Percentiles rank a stretch among this genome's conserved stretches.
These are phyloP conservation scores for Xiphorhynchus elegans DNA, from an alignment of 2,113 vertebrate species.

Conservation along the genomic window DNA sequence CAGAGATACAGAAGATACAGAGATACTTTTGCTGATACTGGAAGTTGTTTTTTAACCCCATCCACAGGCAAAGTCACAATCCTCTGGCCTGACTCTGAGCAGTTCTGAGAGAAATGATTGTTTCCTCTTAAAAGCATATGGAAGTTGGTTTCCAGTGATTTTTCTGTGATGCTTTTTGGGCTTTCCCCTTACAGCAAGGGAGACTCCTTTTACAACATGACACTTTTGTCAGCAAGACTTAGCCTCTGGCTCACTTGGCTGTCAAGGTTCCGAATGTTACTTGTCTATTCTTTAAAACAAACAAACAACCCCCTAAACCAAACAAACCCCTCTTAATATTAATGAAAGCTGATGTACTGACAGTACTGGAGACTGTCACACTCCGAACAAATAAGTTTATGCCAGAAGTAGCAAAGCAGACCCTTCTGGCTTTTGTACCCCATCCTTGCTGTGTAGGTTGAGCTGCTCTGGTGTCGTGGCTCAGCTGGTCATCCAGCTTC, in stretches of 20 bases:
- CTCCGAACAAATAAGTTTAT: not conserved
- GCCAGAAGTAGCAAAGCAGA: not conserved
- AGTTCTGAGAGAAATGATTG: not conserved
- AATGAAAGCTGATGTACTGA: not conserved
- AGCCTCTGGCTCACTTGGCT: not conserved
- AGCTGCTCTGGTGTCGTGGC: not conserved
- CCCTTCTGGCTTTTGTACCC: not conserved
- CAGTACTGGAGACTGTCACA: not conserved
- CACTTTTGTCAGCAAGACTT: not conserved
- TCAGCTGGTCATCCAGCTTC: constrained; percentile 24
- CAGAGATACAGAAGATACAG: not conserved
- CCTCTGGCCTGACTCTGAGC: not conserved
- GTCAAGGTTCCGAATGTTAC: constrained; percentile 12
- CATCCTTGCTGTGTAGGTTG: not conserved
- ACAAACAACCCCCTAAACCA: not conserved
- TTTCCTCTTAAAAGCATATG: constrained; percentile 22
- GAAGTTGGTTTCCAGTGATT: constrained; percentile 8
- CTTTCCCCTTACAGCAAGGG: not conserved
- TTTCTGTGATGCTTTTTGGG: not conserved
- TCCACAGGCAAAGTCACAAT: not conserved
- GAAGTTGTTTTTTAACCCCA: not conserved
- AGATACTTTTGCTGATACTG: not conserved
- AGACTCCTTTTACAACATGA: not conserved
- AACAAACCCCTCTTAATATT: not conserved
- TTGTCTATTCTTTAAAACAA: constrained; percentile 6